phyloP scores from a whole-genome alignment of 2,797 vertebrate genomes.

The Furcifer pardalis region DNA sequence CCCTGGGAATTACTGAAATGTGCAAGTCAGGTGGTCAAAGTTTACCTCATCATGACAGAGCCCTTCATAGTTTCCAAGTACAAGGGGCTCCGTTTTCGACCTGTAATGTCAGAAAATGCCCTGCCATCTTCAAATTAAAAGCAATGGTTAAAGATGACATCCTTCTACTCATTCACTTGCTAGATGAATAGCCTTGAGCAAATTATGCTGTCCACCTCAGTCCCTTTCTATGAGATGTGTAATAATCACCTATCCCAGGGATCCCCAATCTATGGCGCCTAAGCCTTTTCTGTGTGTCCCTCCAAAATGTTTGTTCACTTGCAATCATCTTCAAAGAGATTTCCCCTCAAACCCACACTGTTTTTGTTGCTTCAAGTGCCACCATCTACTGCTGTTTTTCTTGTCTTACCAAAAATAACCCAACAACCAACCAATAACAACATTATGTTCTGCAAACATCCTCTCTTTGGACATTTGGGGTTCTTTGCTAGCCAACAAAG shows the following conservation, averaged over 20 bases:
- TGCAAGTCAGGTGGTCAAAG: background rate
- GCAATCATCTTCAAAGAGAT: too few relatives aligned
- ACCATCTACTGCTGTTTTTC: too few relatives aligned
- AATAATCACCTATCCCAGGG: background rate
- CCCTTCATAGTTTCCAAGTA: background rate
- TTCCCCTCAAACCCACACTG: too few relatives aligned
- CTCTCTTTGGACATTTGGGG: too few relatives aligned
- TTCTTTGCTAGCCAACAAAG: too few relatives aligned
- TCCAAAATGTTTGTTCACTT: too few relatives aligned
- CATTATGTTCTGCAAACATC: too few relatives aligned
- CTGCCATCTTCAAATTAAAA: background rate
- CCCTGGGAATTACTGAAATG: background rate
- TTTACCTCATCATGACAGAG: background rate
- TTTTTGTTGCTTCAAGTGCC: too few relatives aligned
- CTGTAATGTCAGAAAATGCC: background rate
- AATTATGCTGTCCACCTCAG: background rate
- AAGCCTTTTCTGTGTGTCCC: too few relatives aligned
- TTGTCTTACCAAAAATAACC: too few relatives aligned
- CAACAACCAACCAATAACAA: too few relatives aligned
- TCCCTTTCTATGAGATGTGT: background rate
- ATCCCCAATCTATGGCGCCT: too few relatives aligned
- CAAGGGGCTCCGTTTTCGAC: background rate
- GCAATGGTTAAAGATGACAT: background rate
- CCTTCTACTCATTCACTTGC: background rate
- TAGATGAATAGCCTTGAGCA: background rate